A percentile compares a stretch with the other conserved stretches of the same genome.
phyloP scores from a whole-genome alignment of 2,113 vertebrate genomes.

The Larimichthys polyactis region DNA sequence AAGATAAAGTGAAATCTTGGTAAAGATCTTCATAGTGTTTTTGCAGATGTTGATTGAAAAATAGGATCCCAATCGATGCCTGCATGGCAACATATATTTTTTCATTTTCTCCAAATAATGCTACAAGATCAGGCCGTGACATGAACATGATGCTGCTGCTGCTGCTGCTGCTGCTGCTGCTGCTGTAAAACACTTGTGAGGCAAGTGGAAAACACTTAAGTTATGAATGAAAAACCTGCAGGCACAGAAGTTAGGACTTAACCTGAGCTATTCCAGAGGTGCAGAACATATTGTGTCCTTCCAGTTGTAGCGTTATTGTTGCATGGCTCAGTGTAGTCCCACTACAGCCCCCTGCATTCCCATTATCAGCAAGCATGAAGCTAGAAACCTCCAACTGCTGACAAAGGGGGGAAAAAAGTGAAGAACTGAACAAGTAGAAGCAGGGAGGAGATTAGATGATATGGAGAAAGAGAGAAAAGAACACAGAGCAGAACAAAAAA shows the following conservation, averaged over 20 bases:
- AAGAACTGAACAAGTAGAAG: not conserved
- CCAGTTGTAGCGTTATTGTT: constrained; percentile 15
- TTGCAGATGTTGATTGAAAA: constrained; percentile 19
- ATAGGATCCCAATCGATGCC: constrained; percentile 27
- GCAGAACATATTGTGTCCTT: not conserved
- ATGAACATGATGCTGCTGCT: constrained; percentile 6
- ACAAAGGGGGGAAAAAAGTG: not conserved
- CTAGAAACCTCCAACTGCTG: not conserved
- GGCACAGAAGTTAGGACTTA: constrained; percentile 45
- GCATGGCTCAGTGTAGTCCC: constrained; percentile 30
- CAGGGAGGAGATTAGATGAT: not conserved
- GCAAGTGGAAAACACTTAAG: constrained; percentile 23
- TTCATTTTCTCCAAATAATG: constrained; percentile 27
- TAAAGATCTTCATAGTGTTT: constrained; percentile 1
- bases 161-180: too few species aligned
- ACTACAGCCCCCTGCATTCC: constrained; percentile 11
- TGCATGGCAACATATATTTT: constrained; percentile 30
- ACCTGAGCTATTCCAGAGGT: constrained; percentile 39
- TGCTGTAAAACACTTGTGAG: constrained; percentile 1
- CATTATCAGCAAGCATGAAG: constrained; percentile 3
- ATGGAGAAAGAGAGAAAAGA: not conserved
- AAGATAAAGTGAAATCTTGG: not conserved
- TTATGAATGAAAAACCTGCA: constrained; percentile 43
- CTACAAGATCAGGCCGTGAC: constrained; percentile 34
- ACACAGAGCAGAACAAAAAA: not conserved